Evolutionary conservation across 2,113 vertebrate species (phyloP), one percentile per base, ranked within the genome.

Genomic region (Fregata magnificens): DNA sequence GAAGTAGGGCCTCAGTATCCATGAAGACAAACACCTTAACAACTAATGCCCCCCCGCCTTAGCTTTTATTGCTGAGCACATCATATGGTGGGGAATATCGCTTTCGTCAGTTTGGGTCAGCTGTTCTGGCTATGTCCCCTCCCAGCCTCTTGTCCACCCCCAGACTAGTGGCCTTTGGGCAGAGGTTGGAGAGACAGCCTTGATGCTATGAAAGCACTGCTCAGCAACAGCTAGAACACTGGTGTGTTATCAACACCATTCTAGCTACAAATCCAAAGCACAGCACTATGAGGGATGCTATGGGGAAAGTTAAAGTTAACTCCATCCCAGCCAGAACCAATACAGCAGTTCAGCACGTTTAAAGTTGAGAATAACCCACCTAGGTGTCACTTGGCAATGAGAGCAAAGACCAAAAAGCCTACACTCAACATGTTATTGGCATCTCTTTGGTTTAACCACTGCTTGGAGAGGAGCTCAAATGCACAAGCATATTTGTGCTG

Each of bases 21-120:
- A 52, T 2, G 62, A 89, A 80, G 42, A 77, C 24, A 65, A 71
- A 63, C 25, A 50, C 13, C 31, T 21, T 20, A n/a, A 62, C 5
- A 71, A 66, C 1, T 1, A 86, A 45, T 13, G 24, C 10, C 6
- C 5, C 21, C 7, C 2, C 2, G 8, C 11, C 4, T 59, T 15
- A 58, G 34, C 45, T 63, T 82, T 69, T 70, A 78, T 8, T 59
- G 44, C 63, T 50, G 25, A 45, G 26, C 31, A 49, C 47, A 50
- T 28, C 22, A 25, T 20, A 69, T 4, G 6, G 19, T 53, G 31
- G 2, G 49, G 63, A 52, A 34, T 10, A 56, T 26, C 13, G 49
- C 18, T 49, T 13, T 8, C 21, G 38, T 21, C 52, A 49, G 32
- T 56, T 45, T 36, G 50, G 19, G 49, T 72, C 38, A 65, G 49